Conservation (phyloP, 2,797 vertebrate genomes). For the Acanthurus tractus region DNA sequence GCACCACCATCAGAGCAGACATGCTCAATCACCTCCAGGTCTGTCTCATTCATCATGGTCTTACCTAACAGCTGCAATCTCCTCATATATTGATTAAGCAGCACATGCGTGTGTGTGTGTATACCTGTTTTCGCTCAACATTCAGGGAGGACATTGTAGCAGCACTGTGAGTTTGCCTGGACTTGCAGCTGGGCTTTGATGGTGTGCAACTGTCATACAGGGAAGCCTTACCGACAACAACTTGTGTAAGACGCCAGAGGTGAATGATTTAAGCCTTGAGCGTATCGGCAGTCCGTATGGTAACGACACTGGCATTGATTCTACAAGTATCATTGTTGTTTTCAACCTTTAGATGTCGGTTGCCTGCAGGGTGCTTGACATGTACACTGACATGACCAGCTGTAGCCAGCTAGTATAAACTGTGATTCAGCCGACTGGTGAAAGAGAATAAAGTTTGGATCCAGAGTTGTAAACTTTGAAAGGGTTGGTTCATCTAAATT, state of each 20-base stretch:
- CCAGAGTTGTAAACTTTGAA: not conserved
- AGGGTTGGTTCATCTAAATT: slow-evolving; percentile 1
- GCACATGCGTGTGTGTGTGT: slow-evolving; percentile 13
- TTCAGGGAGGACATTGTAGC: slow-evolving; percentile 24
- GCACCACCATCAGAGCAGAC: slow-evolving; percentile 69
- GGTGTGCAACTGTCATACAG: slow-evolving; percentile 38
- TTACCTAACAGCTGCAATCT: slow-evolving; percentile 61
- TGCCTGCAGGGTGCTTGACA: slow-evolving; percentile 57
- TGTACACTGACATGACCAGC: slow-evolving; percentile 44
- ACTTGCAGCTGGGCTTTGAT: slow-evolving; percentile 43
- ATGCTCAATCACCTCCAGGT: slow-evolving; percentile 74
- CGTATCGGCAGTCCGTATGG: slow-evolving; percentile 49
- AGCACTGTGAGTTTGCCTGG: slow-evolving; percentile 4
- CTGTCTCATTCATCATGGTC: slow-evolving; percentile 72
- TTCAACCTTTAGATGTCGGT: slow-evolving; percentile 56
- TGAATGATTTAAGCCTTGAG: slow-evolving; percentile 67
- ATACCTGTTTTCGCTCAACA: slow-evolving; percentile 32
- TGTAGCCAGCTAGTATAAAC: slow-evolving; percentile 15
- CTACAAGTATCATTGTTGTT: slow-evolving; percentile 69
- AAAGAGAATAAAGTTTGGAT: slow-evolving; percentile 12
- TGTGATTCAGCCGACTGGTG: not conserved
- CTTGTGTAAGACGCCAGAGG: slow-evolving; percentile 47
- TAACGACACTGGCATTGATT: slow-evolving; percentile 71
- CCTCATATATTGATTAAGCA: slow-evolving; percentile 57
- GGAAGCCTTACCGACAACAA: slow-evolving; percentile 32